Base-by-base conservation (phyloP, 1,140 invertebrate species). In the Drosophila ficusphila region DNA sequence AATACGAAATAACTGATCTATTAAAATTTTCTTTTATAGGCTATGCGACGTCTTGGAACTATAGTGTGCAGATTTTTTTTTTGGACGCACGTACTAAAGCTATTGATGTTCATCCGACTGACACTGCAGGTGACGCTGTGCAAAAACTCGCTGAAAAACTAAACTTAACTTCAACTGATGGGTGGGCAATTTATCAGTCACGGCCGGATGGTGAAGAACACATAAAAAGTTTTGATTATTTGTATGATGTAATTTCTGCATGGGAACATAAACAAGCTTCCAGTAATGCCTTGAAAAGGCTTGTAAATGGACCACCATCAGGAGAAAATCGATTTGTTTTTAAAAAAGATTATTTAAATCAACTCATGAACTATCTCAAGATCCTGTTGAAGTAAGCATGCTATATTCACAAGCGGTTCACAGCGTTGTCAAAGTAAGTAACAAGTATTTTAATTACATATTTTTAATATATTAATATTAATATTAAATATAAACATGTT, bases 1-100 rank as follows among this genome's bases (percentile, higher is more conserved):
- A n/a, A n/a, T n/a, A n/a, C n/a, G n/a, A n/a, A n/a, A n/a, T n/a
- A n/a, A n/a, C n/a, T n/a, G n/a, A n/a, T n/a, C n/a, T n/a, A n/a
- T n/a, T n/a, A n/a, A n/a, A 4, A 4, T 51, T 53, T 60, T 88
- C 90, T 56, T 68, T 65, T 90, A 91, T 21, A 91, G 94, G 97
- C 97, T 4, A 97, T 99, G 95, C 94, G 96, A 85, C 94, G 96
- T 56, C 92, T 99, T 9, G 97, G 97, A 38, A 98, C 97, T 0
- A 97, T 99, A 65, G 97, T 99, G 0, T 98, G 97, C 90, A 94
- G 97, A 38, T 98, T 99, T 92, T 98, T 98, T 92, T 98, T 99
- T 93, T 99, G 82, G 98, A 99, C 92, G 97, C 97, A 0, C 94
- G 97, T 49, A 99, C 97, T 0, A 99, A 99, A 92, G 97, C 97